phyloP scores from a whole-genome alignment of 2,113 vertebrate species.

The Neodontobutis hainanensis region DNA sequence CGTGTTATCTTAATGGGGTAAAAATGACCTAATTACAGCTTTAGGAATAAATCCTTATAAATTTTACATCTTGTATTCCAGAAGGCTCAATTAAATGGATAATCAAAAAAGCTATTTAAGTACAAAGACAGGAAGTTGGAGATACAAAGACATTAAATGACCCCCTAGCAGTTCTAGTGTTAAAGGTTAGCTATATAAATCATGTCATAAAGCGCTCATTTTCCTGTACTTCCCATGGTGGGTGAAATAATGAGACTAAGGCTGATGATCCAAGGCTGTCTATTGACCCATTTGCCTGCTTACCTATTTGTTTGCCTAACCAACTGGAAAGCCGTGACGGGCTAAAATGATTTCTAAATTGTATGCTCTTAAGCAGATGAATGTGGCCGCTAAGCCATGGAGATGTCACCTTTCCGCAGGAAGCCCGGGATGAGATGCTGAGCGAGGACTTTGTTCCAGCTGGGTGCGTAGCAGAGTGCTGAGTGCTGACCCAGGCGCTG shows the following conservation, averaged over 20 bases:
- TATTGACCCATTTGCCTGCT: constrained; percentile 40
- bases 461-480: constrained; percentile 72
- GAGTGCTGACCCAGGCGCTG: constrained; percentile 72
- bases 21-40: no score
- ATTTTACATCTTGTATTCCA: no score
- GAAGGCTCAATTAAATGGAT: no score
- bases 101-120: no score
- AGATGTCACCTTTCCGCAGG: constrained; percentile 74
- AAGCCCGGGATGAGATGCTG: constrained; percentile 60
- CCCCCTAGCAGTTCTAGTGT: no score
- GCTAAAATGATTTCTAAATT: constrained; percentile 75
- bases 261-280: constrained; percentile 19
- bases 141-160: no score
- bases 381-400: constrained; percentile 63
- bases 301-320: constrained; percentile 63
- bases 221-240: constrained; percentile 27
- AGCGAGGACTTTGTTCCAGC: constrained; percentile 74
- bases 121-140: no score
- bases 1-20: no score
- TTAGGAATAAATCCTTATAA: no score
- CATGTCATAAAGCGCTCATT: neutral
- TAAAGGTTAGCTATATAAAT: no score
- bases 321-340: constrained; percentile 59
- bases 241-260: constrained; percentile 8
- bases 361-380: constrained; percentile 76